Conservation (phyloP, 2,113 vertebrate species). For the Benitochromis conjunctus region DNA sequence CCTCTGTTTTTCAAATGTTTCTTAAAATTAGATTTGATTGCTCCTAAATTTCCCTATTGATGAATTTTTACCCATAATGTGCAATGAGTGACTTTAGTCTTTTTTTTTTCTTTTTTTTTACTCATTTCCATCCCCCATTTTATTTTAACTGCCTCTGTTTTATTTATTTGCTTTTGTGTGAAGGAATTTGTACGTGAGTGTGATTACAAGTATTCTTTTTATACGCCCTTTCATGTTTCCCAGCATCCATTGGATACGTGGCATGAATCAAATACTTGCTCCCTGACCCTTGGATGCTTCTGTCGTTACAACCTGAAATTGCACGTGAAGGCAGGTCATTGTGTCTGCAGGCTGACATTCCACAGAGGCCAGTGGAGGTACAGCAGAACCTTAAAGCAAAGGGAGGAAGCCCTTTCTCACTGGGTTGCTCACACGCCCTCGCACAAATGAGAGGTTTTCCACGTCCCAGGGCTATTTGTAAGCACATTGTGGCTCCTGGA, state of each 20-base stretch:
- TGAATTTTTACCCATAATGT: no score
- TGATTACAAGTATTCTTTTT: neutral
- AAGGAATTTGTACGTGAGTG: neutral
- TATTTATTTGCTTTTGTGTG: neutral
- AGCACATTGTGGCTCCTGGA: slow-evolving; percentile 51
- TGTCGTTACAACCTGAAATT: slow-evolving; percentile 14
- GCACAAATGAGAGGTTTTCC: slow-evolving; percentile 51
- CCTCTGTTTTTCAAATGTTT: no score
- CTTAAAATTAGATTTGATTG: no score
- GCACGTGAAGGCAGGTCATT: slow-evolving; percentile 7
- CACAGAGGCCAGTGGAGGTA: slow-evolving; percentile 43
- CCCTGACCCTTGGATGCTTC: slow-evolving; percentile 18
- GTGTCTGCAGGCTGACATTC: slow-evolving; percentile 46
- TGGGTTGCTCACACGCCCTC: neutral
- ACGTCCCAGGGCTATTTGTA: slow-evolving; percentile 51
- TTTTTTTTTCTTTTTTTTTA: no score
- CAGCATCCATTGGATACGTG: neutral
- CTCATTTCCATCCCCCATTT: neutral
- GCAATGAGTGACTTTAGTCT: neutral
- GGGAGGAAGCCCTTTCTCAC: slow-evolving; percentile 56
- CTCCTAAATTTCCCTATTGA: no score
- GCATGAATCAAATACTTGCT: neutral
- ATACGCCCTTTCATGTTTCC: neutral
- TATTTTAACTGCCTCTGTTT: neutral
- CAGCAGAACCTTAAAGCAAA: slow-evolving; percentile 24